phyloP scores from a whole-genome alignment of 2,113 vertebrate genomes.

The Pristiophorus japonicus region DNA sequence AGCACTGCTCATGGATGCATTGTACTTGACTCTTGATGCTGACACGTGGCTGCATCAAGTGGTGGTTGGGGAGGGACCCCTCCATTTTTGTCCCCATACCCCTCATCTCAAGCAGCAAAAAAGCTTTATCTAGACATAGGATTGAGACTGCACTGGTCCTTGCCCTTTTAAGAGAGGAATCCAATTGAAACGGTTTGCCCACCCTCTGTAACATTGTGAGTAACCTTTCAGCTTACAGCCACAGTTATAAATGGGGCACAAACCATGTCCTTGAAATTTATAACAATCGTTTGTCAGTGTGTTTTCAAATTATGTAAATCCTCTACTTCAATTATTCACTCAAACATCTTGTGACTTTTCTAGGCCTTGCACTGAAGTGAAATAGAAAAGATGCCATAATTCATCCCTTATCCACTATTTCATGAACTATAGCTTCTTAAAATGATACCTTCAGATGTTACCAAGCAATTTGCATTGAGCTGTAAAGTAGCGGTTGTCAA shows the following conservation, averaged over 20 bases:
- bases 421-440: not conserved
- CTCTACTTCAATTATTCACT: constrained; percentile 20
- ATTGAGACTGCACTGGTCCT: not conserved
- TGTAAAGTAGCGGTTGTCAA: constrained; percentile 26
- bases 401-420: not conserved
- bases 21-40: not conserved
- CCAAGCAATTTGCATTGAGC: not conserved
- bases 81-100: not conserved
- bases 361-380: not conserved
- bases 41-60: not conserved
- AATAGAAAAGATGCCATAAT: constrained; percentile 13
- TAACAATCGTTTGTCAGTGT: not conserved
- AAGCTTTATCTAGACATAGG: not conserved
- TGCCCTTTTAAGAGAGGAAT: not conserved
- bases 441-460: constrained; percentile 18
- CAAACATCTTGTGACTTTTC: not conserved
- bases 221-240: not conserved
- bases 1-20: too few relatives aligned
- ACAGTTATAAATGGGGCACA: not conserved
- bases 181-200: not conserved
- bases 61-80: not conserved
- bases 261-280: not conserved
- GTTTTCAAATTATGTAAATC: constrained; percentile 8
- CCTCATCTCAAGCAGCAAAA: too few relatives aligned
- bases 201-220: not conserved